Conservation (phyloP, 2,797 vertebrate species). For the Lophotriccus pileatus region DNA sequence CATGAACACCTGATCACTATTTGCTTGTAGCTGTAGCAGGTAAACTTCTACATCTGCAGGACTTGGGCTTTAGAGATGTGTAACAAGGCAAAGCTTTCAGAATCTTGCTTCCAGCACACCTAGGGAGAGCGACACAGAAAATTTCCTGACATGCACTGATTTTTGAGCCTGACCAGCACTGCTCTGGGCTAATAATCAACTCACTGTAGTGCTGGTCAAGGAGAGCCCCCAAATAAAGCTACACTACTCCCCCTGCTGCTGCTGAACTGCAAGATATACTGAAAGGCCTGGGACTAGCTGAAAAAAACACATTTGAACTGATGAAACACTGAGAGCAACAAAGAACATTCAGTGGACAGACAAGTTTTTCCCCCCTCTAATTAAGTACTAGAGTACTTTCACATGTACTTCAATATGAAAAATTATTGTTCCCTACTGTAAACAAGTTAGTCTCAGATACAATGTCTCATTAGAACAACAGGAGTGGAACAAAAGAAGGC, state of each 20-base stretch:
- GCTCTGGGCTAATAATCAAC: neutral
- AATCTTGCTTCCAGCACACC: neutral
- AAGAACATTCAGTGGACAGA: neutral
- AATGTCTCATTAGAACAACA: neutral
- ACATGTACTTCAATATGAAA: neutral
- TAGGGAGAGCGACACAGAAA: neutral
- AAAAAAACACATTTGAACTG: neutral
- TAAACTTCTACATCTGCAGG: neutral
- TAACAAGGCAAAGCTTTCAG: neutral
- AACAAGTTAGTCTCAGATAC: neutral
- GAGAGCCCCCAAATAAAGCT: slow-evolving; percentile 24
- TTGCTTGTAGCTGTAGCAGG: accelerated
- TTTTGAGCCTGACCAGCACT: neutral
- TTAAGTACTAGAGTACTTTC: neutral
- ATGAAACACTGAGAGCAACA: neutral
- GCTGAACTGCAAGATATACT: neutral
- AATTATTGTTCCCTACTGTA: neutral
- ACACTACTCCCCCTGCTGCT: slow-evolving; percentile 63
- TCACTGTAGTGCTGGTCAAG: neutral
- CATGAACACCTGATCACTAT: neutral
- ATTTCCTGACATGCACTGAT: neutral
- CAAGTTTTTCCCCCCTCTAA: neutral
- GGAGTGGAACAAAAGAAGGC: neutral
- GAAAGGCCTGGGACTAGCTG: neutral
- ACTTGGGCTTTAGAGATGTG: neutral